Evolutionary conservation across 2,113 vertebrate genomes (phyloP).

Genomic region (Amphiprion ocellaris): DNA sequence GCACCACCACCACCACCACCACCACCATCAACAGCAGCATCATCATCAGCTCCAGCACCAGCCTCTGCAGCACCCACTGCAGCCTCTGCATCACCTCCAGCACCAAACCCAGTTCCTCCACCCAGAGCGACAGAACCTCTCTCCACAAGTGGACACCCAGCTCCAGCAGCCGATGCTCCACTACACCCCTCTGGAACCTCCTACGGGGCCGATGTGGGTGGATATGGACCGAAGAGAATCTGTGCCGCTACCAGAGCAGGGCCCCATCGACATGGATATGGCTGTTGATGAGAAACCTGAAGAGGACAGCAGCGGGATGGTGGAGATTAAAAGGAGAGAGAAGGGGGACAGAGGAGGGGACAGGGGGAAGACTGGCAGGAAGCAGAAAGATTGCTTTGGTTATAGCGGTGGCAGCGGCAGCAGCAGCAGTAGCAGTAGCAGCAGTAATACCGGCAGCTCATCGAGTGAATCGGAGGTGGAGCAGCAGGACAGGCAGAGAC

Average conservation of each 20-base stretch:
- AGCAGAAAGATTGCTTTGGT: constrained; percentile 69
- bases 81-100: constrained; percentile 69
- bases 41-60: constrained; percentile 41
- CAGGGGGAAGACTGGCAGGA: constrained; percentile 46
- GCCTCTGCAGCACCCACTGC: constrained; percentile 67
- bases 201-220: constrained; percentile 56
- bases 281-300: not conserved
- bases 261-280: constrained; percentile 42
- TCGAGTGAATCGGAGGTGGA: constrained; percentile 75
- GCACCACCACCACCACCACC: constrained; percentile 18
- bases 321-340: constrained; percentile 48
- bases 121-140: constrained; percentile 51
- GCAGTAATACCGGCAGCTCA: constrained; percentile 69
- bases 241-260: constrained; percentile 27
- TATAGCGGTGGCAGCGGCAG: constrained; percentile 38
- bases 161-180: constrained; percentile 71
- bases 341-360: constrained; percentile 32
- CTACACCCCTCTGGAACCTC: constrained; percentile 74
- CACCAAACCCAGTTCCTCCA: constrained; percentile 67
- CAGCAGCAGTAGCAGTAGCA: constrained; percentile 50
- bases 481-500: constrained; percentile 59
- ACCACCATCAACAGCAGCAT: constrained; percentile 24
- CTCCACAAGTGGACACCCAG: constrained; percentile 42
- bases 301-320: constrained; percentile 16
- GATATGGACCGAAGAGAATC: constrained; percentile 44